These are phyloP conservation scores for Leptocoma aspasia DNA, from an alignment of 2,113 vertebrate species.

Conservation along the genomic window DNA sequence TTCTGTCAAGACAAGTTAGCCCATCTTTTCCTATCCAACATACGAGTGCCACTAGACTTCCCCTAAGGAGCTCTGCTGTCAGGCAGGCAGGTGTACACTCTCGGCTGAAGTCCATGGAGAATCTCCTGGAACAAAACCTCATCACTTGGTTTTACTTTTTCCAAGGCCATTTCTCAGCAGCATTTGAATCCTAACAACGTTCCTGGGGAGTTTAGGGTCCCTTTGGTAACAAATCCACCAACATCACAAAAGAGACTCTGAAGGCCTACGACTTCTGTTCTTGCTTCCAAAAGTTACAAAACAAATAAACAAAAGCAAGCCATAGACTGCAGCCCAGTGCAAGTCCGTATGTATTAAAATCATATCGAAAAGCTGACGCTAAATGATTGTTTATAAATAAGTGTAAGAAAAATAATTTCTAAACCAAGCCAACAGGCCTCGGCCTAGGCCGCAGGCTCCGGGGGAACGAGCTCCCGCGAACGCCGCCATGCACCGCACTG, in stretches of 20 bases:
- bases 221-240: neutral
- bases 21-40: neutral
- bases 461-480: neutral
- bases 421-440: neutral
- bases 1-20: neutral
- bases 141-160: neutral
- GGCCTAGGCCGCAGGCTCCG: neutral
- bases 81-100: neutral
- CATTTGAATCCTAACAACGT: accelerated
- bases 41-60: neutral
- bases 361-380: accelerated
- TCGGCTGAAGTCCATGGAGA: neutral
- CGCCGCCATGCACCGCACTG: neutral
- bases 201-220: accelerated
- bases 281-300: neutral
- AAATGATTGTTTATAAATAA: neutral
- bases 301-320: too few species aligned
- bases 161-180: neutral
- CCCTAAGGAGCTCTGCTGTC: neutral
- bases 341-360: neutral
- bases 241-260: neutral
- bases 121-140: neutral
- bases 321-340: neutral
- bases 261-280: accelerated
- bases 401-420: neutral